Evolutionary conservation across 2,888 invertebrate genomes (phyloP).

Genomic region (Drosophila multiciliata): DNA sequence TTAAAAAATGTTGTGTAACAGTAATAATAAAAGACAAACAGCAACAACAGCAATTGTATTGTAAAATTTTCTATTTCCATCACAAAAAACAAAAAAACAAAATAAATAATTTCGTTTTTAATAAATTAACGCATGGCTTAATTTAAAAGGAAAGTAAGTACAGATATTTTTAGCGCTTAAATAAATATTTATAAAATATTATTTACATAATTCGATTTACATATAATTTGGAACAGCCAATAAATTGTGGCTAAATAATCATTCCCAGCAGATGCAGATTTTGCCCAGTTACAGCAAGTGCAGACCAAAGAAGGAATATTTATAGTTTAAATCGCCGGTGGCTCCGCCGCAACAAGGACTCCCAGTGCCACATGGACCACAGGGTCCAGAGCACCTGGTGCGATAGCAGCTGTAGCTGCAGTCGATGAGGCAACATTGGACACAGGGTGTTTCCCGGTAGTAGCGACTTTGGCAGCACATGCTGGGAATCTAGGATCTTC

Average conservation of each 20-base stretch:
- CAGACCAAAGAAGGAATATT: conserved; percentile 52
- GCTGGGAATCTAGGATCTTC: conserved; percentile 4
- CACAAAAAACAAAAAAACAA: conserved; percentile 48
- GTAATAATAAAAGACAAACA: conserved; percentile 67
- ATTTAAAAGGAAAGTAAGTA: conserved; percentile 10
- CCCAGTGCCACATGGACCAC: conserved; percentile 41
- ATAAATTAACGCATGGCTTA: conserved; percentile 42
- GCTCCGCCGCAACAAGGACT: conserved; percentile 42
- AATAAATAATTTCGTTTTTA: conserved; percentile 76
- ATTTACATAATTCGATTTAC: background rate
- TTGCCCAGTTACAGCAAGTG: conserved; percentile 29
- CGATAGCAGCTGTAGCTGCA: conserved; percentile 60
- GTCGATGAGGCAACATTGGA: conserved; percentile 64
- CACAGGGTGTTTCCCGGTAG: conserved; percentile 62
- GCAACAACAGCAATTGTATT: conserved; percentile 68
- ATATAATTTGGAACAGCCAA: background rate
- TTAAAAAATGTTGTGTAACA: conserved; percentile 78
- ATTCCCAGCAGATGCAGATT: background rate
- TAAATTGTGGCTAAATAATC: background rate
- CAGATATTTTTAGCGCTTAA: background rate
- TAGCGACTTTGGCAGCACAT: conserved; percentile 68
- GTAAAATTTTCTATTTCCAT: conserved; percentile 79
- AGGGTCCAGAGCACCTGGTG: conserved; percentile 49
- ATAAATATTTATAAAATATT: background rate
- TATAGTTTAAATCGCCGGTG: conserved; percentile 48